phyloP scores from a whole-genome alignment of 2,797 vertebrate genomes.

The Melanotaenia parkinsoni region DNA sequence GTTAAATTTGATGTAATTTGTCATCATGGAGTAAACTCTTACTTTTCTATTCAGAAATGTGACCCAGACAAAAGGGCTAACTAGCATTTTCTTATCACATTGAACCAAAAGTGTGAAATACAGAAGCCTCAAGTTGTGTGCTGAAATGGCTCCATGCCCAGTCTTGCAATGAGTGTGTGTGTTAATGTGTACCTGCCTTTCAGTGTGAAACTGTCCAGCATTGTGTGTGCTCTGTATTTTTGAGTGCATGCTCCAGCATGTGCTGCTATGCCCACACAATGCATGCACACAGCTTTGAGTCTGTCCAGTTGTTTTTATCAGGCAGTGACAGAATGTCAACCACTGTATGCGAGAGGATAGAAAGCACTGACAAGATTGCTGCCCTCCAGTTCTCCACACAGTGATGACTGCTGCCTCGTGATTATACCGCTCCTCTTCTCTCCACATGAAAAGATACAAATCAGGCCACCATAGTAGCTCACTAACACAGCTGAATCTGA shows the following conservation, averaged over 20 bases:
- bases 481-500: constrained; percentile 29
- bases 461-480: constrained; percentile 29
- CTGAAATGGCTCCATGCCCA: constrained; percentile 33
- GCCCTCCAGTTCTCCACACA: constrained; percentile 58
- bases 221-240: constrained; percentile 2
- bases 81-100: constrained; percentile 30
- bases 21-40: constrained; percentile 9
- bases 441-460: constrained; percentile 38
- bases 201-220: constrained; percentile 17
- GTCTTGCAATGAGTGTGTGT: constrained; percentile 7
- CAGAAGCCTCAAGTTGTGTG: constrained; percentile 46
- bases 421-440: constrained; percentile 46
- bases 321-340: constrained; percentile 67
- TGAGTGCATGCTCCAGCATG: constrained; percentile 6
- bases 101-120: constrained; percentile 51
- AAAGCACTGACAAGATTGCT: constrained; percentile 52
- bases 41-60: constrained; percentile 21
- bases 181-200: constrained; percentile 4
- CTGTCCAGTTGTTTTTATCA: constrained; percentile 63
- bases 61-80: constrained; percentile 28
- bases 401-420: constrained; percentile 54
- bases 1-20: constrained; percentile 18
- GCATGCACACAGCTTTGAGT: constrained; percentile 42
- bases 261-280: constrained; percentile 34
- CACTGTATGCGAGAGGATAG: constrained; percentile 50